These are phyloP conservation scores for Scaptomyza graminum DNA, from an alignment of 1,140 invertebrate genomes.

Conservation along the genomic window DNA sequence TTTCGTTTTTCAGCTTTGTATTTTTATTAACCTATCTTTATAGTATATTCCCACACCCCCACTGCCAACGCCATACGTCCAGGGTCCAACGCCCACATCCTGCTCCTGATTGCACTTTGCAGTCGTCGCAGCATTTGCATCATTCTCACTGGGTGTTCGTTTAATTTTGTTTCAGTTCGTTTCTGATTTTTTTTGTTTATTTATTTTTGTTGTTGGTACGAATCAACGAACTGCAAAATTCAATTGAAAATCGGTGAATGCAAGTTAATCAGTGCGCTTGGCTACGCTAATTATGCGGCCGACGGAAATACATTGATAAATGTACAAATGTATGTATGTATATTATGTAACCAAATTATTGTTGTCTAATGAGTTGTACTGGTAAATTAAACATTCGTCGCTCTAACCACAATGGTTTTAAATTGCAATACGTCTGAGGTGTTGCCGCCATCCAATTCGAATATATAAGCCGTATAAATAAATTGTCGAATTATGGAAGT, in stretches of 20 bases:
- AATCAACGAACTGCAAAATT: slow-evolving; percentile 82
- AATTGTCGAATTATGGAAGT: too few relatives aligned
- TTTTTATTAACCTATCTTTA: slow-evolving; percentile 42
- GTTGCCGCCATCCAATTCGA: too few relatives aligned
- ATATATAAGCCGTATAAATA: too few relatives aligned
- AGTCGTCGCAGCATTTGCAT: slow-evolving; percentile 37
- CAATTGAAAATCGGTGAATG: slow-evolving; percentile 81
- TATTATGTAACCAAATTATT: slow-evolving; percentile 37
- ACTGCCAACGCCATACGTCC: neutral
- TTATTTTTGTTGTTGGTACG: slow-evolving; percentile 61
- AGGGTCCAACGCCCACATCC: slow-evolving; percentile 11
- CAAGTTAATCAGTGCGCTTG: slow-evolving; percentile 81
- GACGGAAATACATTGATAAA: slow-evolving; percentile 39
- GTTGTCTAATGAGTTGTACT: slow-evolving; percentile 50
- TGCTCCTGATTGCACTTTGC: slow-evolving; percentile 65
- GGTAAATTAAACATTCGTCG: slow-evolving; percentile 17
- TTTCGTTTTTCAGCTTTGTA: slow-evolving; percentile 56
- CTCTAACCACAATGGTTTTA: neutral
- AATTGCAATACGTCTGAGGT: too few relatives aligned
- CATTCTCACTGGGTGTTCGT: slow-evolving; percentile 24
- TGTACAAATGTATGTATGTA: slow-evolving; percentile 7
- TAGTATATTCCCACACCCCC: slow-evolving; percentile 5
- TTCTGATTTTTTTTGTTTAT: slow-evolving; percentile 21
- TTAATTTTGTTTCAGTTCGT: slow-evolving; percentile 27
- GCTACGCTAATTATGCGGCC: slow-evolving; percentile 80